These are phyloP conservation scores for Neoscelio sp. DNA, from an alignment of 2,888 invertebrate species.

Conservation along the genomic window DNA sequence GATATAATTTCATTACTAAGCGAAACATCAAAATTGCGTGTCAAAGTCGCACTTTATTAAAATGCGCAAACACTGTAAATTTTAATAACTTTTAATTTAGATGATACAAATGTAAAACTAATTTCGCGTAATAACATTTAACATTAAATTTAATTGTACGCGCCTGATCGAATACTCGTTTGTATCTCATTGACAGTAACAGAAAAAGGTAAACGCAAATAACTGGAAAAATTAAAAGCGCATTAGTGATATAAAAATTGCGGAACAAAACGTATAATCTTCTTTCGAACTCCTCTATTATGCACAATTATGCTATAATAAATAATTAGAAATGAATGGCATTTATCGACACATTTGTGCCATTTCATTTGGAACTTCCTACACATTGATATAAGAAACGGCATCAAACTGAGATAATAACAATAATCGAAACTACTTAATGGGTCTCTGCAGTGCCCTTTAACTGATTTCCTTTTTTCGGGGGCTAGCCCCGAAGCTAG, in stretches of 20 bases:
- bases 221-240: conserved; percentile 56
- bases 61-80: too few relatives aligned
- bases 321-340: conserved; percentile 62
- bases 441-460: conserved; percentile 42
- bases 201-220: conserved; percentile 7
- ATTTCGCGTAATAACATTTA: too few relatives aligned
- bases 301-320: conserved; percentile 54
- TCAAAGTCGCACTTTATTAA: too few relatives aligned
- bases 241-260: conserved; percentile 39
- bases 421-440: conserved; percentile 61
- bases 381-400: conserved; percentile 47
- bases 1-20: too few relatives aligned
- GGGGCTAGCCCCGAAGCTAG: conserved; percentile 22
- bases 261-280: conserved; percentile 50
- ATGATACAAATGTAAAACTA: too few relatives aligned
- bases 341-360: conserved; percentile 66
- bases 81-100: too few relatives aligned
- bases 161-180: conserved; percentile 36
- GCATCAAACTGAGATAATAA: conserved; percentile 52
- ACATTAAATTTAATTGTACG: too few relatives aligned
- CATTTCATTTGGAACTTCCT: conserved; percentile 36
- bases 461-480: conserved; percentile 52
- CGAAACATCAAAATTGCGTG: too few relatives aligned
- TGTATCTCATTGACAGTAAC: conserved; percentile 8
- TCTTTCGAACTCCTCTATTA: conserved; percentile 27